Base-by-base conservation (phyloP, 2,797 vertebrate species). In the Poecilia picta region DNA sequence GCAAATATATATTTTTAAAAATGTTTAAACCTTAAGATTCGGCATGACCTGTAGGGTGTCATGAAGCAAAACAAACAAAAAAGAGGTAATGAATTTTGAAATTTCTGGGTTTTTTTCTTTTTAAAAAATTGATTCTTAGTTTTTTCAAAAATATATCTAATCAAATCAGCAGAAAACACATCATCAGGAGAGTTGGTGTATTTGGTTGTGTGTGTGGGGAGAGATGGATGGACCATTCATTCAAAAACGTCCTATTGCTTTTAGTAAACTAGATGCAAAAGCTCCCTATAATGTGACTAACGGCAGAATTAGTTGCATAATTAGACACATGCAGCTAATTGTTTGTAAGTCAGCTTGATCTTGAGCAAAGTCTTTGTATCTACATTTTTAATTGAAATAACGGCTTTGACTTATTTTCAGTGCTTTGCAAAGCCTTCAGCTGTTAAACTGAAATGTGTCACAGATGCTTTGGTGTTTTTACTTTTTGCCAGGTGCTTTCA, bases 1-100 rank as follows among this genome's bases (percentile, higher is more conserved):
- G 57, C 0, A 1, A 28, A 13, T n/a, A 57, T 57, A 7, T 25
- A 12, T 13, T 62, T 16, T 0, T 8, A 1, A 8, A 0, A 33
- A 33, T 62, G 15, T 62, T 33, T 15, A 7, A 8, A 33, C 7
- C 2, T 33, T 62, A 16, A 33, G 5, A 33, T 33, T 31, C 2
- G 28, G 5, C 57, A 31, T 62, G 28, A 33, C 57, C 0, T 57
- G 3, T 4, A 7, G 25, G 23, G 25, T 55, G 53, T 55, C 10
- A n/a, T 57, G 25, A 31, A 36, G 31, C 59, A 18, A 64, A 64
- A 64, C 15, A 64, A 59, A 31, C 12, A 16, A 59, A 59, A n/a
- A 55, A 57, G 25, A 55, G 10, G 10, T n/a, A 1, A n/a, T 59
- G 5, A 31, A 28, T 15, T 28, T 13, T 31, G 12, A 59, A 59